phyloP scores from a whole-genome alignment of 92 coral and sea anemone genomes.

The Zoanthus sociatus region DNA sequence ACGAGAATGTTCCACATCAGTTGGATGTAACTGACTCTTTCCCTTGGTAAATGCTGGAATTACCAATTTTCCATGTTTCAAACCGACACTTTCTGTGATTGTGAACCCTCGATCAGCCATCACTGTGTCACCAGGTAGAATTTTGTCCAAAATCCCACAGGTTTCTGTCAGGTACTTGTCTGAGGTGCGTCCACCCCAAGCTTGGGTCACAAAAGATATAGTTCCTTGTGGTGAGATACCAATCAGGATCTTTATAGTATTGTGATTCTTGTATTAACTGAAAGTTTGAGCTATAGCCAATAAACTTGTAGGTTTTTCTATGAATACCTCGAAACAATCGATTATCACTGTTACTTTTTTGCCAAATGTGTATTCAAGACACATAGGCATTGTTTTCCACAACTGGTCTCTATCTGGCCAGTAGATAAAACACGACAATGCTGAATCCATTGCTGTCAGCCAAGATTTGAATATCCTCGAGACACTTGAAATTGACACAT shows the following conservation, averaged over 20 bases:
- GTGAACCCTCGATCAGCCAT: constrained; percentile 69
- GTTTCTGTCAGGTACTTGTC: constrained; percentile 66
- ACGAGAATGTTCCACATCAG: constrained; percentile 60
- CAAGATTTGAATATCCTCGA: constrained; percentile 52
- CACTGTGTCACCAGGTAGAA: constrained; percentile 68
- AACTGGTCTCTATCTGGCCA: constrained; percentile 56
- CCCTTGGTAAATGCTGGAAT: constrained; percentile 74
- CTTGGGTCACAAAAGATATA: constrained; percentile 60
- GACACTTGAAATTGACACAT: constrained; percentile 40
- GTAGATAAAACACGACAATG: constrained; percentile 35
- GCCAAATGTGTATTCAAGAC: constrained; percentile 55
- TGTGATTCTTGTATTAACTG: constrained; percentile 43
- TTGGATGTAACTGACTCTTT: constrained; percentile 59
- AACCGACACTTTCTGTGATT: constrained; percentile 58
- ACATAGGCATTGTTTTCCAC: constrained; percentile 59
- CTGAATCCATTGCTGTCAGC: constrained; percentile 50
- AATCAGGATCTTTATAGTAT: constrained; percentile 47
- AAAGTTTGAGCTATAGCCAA: constrained; percentile 53
- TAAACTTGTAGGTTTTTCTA: constrained; percentile 36
- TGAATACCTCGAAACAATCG: constrained; percentile 36
- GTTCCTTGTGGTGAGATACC: constrained; percentile 36
- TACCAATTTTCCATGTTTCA: constrained; percentile 51
- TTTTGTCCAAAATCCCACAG: constrained; percentile 53
- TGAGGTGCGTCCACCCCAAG: constrained; percentile 8
- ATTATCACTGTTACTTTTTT: constrained; percentile 52